phyloP scores from a whole-genome alignment of 2,797 vertebrate genomes.

The Sebastes taczanowskii region DNA sequence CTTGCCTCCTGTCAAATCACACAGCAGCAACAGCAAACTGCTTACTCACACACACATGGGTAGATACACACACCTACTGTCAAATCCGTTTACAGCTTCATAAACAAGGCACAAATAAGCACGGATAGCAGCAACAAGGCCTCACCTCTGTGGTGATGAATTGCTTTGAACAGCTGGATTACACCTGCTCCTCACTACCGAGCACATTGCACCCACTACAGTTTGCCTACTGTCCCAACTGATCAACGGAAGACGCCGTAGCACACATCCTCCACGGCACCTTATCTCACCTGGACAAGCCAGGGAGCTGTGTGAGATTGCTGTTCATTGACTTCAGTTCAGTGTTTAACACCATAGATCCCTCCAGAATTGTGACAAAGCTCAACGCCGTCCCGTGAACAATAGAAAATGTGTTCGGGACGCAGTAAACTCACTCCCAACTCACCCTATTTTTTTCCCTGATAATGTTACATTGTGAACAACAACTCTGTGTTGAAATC shows the following conservation, averaged over 20 bases:
- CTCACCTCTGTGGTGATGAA: background rate
- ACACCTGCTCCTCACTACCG: background rate
- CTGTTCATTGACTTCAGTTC: background rate
- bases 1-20: background rate
- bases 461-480: background rate
- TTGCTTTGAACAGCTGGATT: background rate
- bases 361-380: background rate
- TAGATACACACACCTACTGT: conserved; percentile 34
- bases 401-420: background rate
- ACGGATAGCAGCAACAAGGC: conserved; percentile 23
- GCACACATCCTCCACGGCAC: background rate
- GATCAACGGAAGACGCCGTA: background rate
- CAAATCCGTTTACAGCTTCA: conserved; percentile 47
- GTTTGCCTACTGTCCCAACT: background rate
- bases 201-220: background rate
- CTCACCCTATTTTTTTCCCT: background rate
- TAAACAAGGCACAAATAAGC: conserved; percentile 51
- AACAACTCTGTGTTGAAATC: background rate
- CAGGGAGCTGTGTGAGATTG: background rate
- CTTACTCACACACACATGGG: conserved; percentile 5
- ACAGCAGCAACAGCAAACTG: background rate
- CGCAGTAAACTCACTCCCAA: accelerated
- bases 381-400: background rate
- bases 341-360: background rate
- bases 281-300: background rate